Evolutionary conservation across 2,113 vertebrate species (phyloP), one percentile per base, ranked within the genome.

Genomic region (Gavialis gangeticus): DNA sequence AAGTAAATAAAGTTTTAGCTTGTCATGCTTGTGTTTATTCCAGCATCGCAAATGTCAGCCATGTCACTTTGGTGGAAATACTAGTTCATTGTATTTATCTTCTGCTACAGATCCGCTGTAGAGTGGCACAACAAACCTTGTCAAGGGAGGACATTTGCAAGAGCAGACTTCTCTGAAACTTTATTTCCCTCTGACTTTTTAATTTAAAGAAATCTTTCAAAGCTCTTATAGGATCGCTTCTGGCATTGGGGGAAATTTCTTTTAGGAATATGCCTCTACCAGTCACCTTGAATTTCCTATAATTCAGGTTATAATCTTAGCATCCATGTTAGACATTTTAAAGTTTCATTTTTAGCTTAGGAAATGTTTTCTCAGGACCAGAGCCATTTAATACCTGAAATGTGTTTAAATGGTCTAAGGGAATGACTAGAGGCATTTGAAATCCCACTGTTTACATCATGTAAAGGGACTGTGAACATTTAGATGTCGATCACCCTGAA

Each of bases 281-380:
- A 28, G 28, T 79, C 92, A 91, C 56, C 78, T 73, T 90, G 94
- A 54, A 94, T 96, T 90, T 95, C 90, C 87, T 94, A 59, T 28
- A 80, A 90, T 79, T 56, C 46, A 75, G 64, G 30, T 80, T 18
- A 85, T 4, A 12, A 90, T 75, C 62, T 62, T 79, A n/a, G 1
- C 34, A 58, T 60, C 85, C 57, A 81, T 1, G 28, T 10, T 8
- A 84, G 27, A 3, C 87, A 57, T 59, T 55, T 75, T 6, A 81
- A 73, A 93, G 83, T 85, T 86, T 87, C 79, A 27, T 91, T 37
- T 73, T 63, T 1, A 89, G 56, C n/a, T 46, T 75, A 37, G 30
- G 67, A 71, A 71, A 34, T 21, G 18, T 21, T 22, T 71, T 71
- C 67, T 71, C 67, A 37, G 34, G 18, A 37, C 22, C 18, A 37